phyloP scores from a whole-genome alignment of 2,113 vertebrate genomes.

The Amia ocellicauda region DNA sequence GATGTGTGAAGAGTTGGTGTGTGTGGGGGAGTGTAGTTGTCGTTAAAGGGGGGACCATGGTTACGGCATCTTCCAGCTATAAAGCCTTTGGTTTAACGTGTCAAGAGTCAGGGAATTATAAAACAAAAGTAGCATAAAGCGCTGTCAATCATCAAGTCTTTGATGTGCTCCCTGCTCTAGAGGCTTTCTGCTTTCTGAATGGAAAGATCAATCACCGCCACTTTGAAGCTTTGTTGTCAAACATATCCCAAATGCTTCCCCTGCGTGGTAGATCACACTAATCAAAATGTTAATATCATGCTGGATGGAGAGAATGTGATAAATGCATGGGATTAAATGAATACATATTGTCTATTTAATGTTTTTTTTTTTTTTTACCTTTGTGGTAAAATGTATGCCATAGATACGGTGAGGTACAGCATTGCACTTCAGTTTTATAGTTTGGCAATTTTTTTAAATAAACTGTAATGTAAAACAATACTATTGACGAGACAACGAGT shows the following conservation, averaged over 20 bases:
- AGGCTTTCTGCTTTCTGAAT: slow-evolving; percentile 47
- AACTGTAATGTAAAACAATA: too few relatives aligned
- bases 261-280: not conserved
- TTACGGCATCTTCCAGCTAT: slow-evolving; percentile 41
- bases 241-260: not conserved
- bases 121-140: slow-evolving; percentile 50
- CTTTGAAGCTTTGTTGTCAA: slow-evolving; percentile 14
- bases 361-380: not conserved
- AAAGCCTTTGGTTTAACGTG: slow-evolving; percentile 40
- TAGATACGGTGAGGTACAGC: too few relatives aligned
- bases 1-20: not conserved
- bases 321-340: not conserved
- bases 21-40: slow-evolving; percentile 22
- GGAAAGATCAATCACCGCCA: slow-evolving; percentile 48
- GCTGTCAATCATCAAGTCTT: slow-evolving; percentile 54
- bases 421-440: too few relatives aligned
- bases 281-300: not conserved
- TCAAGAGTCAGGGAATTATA: slow-evolving; percentile 52
- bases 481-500: too few relatives aligned
- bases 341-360: not conserved
- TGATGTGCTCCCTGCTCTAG: slow-evolving; percentile 46
- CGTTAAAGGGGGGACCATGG: slow-evolving; percentile 25
- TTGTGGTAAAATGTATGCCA: too few relatives aligned
- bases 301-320: not conserved
- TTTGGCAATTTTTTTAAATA: too few relatives aligned